Conservation (phyloP, 1,140 invertebrate species). For the Plutomurus gul region DNA sequence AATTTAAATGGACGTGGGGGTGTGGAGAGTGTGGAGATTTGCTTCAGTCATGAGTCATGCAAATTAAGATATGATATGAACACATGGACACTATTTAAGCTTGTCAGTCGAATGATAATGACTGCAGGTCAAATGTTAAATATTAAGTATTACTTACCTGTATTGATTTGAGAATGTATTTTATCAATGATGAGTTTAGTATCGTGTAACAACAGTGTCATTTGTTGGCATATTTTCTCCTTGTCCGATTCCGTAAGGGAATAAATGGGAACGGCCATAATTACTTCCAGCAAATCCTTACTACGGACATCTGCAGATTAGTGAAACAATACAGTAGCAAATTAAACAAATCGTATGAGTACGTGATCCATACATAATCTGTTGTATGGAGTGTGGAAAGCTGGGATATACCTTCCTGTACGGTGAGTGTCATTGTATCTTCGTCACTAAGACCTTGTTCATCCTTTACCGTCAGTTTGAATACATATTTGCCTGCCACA, state of each 20-base stretch:
- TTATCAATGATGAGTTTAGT: constrained; percentile 53
- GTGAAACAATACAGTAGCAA: not conserved
- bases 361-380: not conserved
- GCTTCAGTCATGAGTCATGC: not conserved
- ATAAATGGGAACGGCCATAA: constrained; percentile 68
- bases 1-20: no score
- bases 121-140: not conserved
- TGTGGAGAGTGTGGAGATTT: no score
- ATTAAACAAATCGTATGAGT: not conserved
- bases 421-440: constrained; percentile 82
- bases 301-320: constrained; percentile 68
- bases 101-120: no score
- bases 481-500: constrained; percentile 83
- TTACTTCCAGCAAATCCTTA: constrained; percentile 77
- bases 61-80: no score
- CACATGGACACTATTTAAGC: not conserved
- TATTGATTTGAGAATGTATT: constrained; percentile 45
- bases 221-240: constrained; percentile 67
- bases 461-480: constrained; percentile 84
- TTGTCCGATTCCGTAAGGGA: constrained; percentile 74
- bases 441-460: constrained; percentile 79
- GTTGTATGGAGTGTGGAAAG: not conserved
- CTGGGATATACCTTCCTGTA: constrained; percentile 71
- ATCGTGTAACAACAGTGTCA: constrained; percentile 71
- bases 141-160: constrained; percentile 51